Conservation (phyloP, 2,797 vertebrate species). For the Philypnodon macrostomus region DNA sequence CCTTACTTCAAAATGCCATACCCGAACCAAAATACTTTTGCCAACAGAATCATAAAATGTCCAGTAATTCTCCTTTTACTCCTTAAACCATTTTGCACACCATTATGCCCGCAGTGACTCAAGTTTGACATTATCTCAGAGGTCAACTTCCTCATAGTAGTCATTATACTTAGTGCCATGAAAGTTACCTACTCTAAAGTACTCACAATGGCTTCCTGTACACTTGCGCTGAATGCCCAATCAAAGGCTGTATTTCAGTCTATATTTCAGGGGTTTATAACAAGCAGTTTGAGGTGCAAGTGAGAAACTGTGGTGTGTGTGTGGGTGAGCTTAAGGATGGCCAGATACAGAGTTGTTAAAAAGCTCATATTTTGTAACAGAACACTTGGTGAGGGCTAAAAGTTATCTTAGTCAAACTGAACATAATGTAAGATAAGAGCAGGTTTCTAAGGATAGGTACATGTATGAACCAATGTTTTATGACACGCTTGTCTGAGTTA, state of each 20-base stretch:
- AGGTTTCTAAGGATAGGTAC: too few species aligned
- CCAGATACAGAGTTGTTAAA: background rate
- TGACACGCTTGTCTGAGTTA: too few species aligned
- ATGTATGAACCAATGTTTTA: too few species aligned
- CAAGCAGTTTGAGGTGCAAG: slow-evolving; percentile 6
- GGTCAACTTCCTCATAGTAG: background rate
- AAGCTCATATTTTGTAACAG: slow-evolving; percentile 1
- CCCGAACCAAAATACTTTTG: too few species aligned
- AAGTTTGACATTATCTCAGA: background rate
- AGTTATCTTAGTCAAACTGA: too few species aligned
- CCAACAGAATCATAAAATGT: too few species aligned
- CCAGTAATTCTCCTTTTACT: too few species aligned
- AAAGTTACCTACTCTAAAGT: slow-evolving; percentile 1
- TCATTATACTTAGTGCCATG: background rate
- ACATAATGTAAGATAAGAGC: background rate
- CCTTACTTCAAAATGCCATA: too few species aligned
- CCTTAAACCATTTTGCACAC: background rate
- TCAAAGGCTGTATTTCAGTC: slow-evolving; percentile 4
- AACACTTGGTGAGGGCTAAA: slow-evolving; percentile 9
- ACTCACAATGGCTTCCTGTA: slow-evolving; percentile 15
- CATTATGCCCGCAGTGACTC: background rate
- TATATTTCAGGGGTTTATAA: slow-evolving; percentile 8
- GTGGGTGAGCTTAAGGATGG: slow-evolving; percentile 1
- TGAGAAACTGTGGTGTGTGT: slow-evolving; percentile 13
- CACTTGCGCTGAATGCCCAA: slow-evolving; percentile 14